Conservation (phyloP, 2,797 vertebrate genomes). For the Centroberyx gerrardi region DNA sequence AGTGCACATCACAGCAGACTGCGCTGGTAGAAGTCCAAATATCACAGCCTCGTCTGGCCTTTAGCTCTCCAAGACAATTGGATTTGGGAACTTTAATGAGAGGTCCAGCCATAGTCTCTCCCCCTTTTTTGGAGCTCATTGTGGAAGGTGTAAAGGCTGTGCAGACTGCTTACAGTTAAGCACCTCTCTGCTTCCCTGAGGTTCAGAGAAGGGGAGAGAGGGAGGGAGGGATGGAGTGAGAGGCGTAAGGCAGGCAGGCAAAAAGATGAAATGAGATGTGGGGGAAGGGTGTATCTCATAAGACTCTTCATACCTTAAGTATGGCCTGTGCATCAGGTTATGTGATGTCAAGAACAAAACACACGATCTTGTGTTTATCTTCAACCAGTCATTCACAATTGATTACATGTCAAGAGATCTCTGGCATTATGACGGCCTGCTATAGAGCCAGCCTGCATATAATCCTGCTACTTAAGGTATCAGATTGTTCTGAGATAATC, state of each 20-base stretch:
- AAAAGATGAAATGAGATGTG: constrained; percentile 35
- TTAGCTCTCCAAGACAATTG: constrained; percentile 75
- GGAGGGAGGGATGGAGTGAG: neutral
- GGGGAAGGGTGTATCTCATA: constrained; percentile 14
- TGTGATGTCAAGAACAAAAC: constrained; percentile 53
- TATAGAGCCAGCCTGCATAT: constrained; percentile 58
- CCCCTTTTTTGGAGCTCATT: constrained; percentile 49
- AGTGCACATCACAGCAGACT: constrained; percentile 57
- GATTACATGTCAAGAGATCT: constrained; percentile 79
- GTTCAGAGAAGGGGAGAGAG: constrained; percentile 16
- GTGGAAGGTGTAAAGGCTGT: constrained; percentile 62
- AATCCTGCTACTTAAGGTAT: constrained; percentile 81
- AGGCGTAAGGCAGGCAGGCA: constrained; percentile 8
- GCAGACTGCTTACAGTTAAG: constrained; percentile 59
- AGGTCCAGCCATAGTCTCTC: constrained; percentile 53
- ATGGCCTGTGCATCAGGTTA: constrained; percentile 40
- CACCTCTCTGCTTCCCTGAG: constrained; percentile 53
- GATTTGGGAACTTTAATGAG: constrained; percentile 77
- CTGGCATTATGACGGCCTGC: constrained; percentile 54
- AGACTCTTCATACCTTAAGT: constrained; percentile 23
- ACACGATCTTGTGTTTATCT: constrained; percentile 64
- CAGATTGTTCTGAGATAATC: constrained; percentile 82
- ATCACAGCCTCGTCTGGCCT: constrained; percentile 72
- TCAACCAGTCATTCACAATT: constrained; percentile 72
- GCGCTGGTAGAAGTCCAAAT: constrained; percentile 61